Percentiles rank a stretch among this genome's conserved stretches.
phyloP scores from a whole-genome alignment of 2,797 vertebrate genomes.

The Gymnothorax javanicus region DNA sequence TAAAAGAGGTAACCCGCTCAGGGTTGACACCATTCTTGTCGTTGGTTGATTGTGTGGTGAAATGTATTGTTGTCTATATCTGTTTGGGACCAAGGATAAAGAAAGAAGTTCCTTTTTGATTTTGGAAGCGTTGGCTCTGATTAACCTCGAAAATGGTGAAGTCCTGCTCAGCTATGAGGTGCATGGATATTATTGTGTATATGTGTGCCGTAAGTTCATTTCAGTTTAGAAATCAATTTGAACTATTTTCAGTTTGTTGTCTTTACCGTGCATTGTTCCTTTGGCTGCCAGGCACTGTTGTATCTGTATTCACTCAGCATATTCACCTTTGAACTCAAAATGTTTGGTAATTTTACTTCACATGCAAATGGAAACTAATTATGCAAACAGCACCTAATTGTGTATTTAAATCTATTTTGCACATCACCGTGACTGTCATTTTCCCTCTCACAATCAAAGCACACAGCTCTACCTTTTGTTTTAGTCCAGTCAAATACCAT shows the following conservation, averaged over 20 bases:
- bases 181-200: not conserved
- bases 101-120: not conserved
- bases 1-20: not conserved
- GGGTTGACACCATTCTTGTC: not conserved
- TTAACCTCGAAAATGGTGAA: not conserved
- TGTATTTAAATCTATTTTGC: slow-evolving; percentile 1
- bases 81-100: not conserved
- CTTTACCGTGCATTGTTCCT: not conserved
- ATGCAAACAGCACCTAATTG: not conserved
- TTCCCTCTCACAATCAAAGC: not conserved
- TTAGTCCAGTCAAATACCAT: not conserved
- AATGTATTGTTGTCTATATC: not conserved
- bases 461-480: not conserved
- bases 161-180: not conserved
- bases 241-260: not conserved
- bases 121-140: not conserved
- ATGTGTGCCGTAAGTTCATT: not conserved
- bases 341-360: not conserved
- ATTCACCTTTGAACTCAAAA: no score
- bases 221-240: no score
- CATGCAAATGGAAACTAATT: not conserved
- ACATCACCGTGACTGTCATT: not conserved
- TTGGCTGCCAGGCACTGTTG: not conserved
- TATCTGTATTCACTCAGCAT: not conserved
- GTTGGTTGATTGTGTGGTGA: slow-evolving; percentile 3